Percentiles rank a stretch among this genome's conserved stretches.
Conservation (phyloP, 2,113 vertebrate species). For the Vidua macroura region DNA sequence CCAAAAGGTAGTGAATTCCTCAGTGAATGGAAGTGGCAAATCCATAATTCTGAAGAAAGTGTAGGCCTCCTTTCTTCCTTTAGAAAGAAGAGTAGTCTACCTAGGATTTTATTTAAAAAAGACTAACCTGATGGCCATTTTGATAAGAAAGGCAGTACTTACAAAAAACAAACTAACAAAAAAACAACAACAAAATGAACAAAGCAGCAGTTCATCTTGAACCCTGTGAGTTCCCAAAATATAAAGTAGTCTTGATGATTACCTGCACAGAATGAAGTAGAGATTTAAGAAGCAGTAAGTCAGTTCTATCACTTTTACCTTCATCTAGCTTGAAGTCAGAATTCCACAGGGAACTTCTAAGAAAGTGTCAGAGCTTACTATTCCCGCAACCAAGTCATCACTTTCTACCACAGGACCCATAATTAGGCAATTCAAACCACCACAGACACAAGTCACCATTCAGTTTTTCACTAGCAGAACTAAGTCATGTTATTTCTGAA, state of each 20-base stretch:
- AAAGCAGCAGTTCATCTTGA: neutral
- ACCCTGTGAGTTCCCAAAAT: neutral
- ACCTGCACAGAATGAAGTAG: neutral
- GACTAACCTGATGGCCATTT: neutral
- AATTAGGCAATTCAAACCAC: neutral
- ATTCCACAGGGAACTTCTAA: neutral
- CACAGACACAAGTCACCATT: neutral
- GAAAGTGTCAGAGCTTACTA: neutral
- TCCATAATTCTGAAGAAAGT: neutral
- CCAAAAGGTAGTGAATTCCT: neutral
- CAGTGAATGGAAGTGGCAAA: neutral
- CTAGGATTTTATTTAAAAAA: neutral
- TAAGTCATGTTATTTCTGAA: neutral
- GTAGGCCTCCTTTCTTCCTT: neutral
- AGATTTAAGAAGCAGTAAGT: neutral
- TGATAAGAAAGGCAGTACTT: neutral
- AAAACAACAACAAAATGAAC: neutral
- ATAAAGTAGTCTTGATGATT: neutral
- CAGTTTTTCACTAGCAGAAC: neutral
- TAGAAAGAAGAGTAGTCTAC: neutral
- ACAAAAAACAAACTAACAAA: neutral
- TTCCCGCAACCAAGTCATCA: neutral
- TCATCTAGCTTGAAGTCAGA: neutral
- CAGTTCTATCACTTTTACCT: neutral
- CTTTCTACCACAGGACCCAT: neutral